Evolutionary conservation across 1,140 invertebrate species (phyloP), one percentile per base, ranked within the genome.

Genomic region (Achatina immaculata): DNA sequence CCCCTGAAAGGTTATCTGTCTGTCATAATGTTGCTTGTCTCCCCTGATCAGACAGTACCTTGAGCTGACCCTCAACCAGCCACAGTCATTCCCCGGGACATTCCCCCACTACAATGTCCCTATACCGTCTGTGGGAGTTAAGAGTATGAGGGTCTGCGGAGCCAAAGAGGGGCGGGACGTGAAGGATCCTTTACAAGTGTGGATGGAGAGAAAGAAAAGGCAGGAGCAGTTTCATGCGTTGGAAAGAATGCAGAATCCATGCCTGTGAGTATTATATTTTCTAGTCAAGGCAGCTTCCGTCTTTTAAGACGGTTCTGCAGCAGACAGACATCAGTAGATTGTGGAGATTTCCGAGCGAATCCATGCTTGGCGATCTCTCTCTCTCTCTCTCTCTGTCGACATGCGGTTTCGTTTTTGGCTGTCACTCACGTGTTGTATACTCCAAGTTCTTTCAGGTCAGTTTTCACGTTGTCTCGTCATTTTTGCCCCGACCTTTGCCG

Each of bases 71-170:
- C 48, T 62, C n/a, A 51, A 51, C 11, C 74, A 76, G 36, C 0
- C 14, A 0, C 34, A 31, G n/a, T 48, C 19, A 9, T 62, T 19
- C 74, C 74, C 74, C 19, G 74, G 74, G 1, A 76, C 74, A 34
- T 76, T 76, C 51, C 74, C 74, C 1, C 74, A 76, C 34, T 76
- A 55, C 74, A 76, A 62, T 51, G 55, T 34, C 14, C 48, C 74
- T 9, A 9, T 38, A 11, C 48, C 34, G 0, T 9, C 45, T 16
- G 19, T 38, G 16, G 28, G 7, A 16, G 6, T 1, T n/a, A 48
- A 31, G 42, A 7, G 38, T 1, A 4, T 7, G 9, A 40, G 51
- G 31, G 24, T 58, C 11, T 76, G 74, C 40, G 31, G 31, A 3
- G 38, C n/a, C 7, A 51, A 51, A 42, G 1, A 43, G n/a, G 24